These are phyloP conservation scores for Amphilophus citrinellus DNA, from an alignment of 2,113 vertebrate genomes.

Conservation along the genomic window DNA sequence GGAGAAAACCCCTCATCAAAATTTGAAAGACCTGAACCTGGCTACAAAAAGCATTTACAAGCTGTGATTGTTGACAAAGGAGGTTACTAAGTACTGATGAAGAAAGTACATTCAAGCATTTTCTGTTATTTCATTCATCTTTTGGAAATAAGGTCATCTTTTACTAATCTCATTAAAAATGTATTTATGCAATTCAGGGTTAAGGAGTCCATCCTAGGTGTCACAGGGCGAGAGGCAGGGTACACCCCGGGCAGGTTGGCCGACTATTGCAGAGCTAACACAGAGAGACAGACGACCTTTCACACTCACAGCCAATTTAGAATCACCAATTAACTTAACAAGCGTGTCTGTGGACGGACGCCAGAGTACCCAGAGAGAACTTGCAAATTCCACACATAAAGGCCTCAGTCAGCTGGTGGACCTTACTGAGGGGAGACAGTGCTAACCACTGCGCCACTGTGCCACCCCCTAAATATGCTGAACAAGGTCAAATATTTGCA, in stretches of 20 bases:
- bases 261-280: neutral
- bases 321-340: conserved; percentile 14
- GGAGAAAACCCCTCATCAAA: too few species aligned
- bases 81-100: too few species aligned
- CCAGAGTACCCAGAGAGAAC: neutral
- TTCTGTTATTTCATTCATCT: too few species aligned
- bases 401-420: neutral
- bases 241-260: neutral
- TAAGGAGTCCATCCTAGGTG: neutral
- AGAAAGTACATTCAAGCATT: too few species aligned
- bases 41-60: too few species aligned
- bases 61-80: too few species aligned
- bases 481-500: conserved; percentile 1
- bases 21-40: too few species aligned
- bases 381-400: neutral
- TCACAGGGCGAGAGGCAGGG: neutral
- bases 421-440: neutral
- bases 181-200: neutral
- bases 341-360: neutral
- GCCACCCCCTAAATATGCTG: neutral
- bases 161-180: neutral
- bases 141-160: neutral
- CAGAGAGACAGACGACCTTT: conserved; percentile 7
- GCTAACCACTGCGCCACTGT: neutral
- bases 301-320: conserved; percentile 18